Percentiles rank a stretch among this genome's conserved stretches.
Conservation (phyloP, 2,797 vertebrate genomes). For the Balearica regulorum region DNA sequence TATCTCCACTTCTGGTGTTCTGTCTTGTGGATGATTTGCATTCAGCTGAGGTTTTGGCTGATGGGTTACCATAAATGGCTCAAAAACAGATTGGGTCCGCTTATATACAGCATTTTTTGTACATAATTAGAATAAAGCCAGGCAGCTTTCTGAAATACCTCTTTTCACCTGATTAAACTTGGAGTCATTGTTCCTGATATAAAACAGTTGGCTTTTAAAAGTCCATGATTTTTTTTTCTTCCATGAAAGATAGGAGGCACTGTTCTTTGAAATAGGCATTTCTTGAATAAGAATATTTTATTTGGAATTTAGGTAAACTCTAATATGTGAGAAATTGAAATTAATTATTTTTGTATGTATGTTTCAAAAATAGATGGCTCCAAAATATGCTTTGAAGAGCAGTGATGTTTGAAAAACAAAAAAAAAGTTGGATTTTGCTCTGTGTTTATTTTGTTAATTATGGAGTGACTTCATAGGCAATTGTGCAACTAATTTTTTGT, state of each 20-base stretch:
- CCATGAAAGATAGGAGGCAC: not conserved
- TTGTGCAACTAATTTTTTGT: not conserved
- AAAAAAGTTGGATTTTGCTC: not conserved
- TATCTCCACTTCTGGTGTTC: conserved; percentile 46
- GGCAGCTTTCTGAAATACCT: not conserved
- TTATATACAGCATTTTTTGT: not conserved
- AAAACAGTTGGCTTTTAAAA: not conserved
- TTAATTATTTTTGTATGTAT: not conserved
- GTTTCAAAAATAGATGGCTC: not conserved
- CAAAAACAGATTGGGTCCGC: not conserved
- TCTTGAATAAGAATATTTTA: not conserved
- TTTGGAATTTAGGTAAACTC: not conserved
- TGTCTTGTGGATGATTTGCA: conserved; percentile 30
- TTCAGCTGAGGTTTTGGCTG: conserved; percentile 21
- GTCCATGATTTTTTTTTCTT: not conserved
- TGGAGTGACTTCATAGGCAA: not conserved
- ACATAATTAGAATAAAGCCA: not conserved
- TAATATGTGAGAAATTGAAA: not conserved
- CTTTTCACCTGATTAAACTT: conserved; percentile 22
- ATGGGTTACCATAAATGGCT: conserved; percentile 37
- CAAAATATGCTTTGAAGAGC: not conserved
- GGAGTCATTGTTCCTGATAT: not conserved
- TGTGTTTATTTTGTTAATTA: not conserved
- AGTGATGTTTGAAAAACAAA: not conserved
- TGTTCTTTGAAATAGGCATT: not conserved